These are phyloP conservation scores for Sturnira hondurensis DNA, from an alignment of 2,113 vertebrate species.

Conservation along the genomic window DNA sequence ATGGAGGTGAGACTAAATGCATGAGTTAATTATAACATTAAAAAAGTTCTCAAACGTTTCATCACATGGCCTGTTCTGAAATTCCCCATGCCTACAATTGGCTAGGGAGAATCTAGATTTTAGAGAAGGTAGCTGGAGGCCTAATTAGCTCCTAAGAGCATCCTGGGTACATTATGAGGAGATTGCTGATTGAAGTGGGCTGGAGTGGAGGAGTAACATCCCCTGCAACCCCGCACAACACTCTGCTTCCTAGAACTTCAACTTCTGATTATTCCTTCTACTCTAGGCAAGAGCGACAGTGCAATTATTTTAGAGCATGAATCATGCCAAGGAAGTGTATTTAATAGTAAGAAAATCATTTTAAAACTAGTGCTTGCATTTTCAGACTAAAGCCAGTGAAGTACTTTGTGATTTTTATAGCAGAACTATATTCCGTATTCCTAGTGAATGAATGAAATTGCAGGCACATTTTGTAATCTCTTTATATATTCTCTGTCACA, in stretches of 20 bases:
- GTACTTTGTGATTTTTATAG: constrained; percentile 16
- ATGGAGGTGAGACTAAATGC: background rate
- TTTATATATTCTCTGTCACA: constrained; percentile 57
- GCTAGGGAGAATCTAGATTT: background rate
- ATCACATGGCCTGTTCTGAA: background rate
- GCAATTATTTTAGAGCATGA: constrained; percentile 8
- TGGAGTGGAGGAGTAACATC: background rate
- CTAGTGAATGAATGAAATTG: background rate
- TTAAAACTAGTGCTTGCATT: constrained; percentile 4
- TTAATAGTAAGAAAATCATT: constrained; percentile 23
- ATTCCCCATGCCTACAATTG: background rate
- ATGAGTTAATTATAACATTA: background rate
- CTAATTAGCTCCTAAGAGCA: background rate
- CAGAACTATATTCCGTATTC: background rate
- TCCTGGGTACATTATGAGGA: background rate
- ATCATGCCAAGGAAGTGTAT: constrained; percentile 48
- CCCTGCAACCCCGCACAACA: background rate
- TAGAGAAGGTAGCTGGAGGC: background rate
- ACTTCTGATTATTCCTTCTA: background rate
- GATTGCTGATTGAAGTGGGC: background rate
- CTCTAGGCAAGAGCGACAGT: background rate
- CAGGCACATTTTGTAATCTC: constrained; percentile 34
- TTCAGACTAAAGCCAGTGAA: constrained; percentile 49
- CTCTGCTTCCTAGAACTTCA: background rate
- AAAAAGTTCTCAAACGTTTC: background rate